Conservation (phyloP, 2,797 vertebrate species). For the Chloroceryle inda region DNA sequence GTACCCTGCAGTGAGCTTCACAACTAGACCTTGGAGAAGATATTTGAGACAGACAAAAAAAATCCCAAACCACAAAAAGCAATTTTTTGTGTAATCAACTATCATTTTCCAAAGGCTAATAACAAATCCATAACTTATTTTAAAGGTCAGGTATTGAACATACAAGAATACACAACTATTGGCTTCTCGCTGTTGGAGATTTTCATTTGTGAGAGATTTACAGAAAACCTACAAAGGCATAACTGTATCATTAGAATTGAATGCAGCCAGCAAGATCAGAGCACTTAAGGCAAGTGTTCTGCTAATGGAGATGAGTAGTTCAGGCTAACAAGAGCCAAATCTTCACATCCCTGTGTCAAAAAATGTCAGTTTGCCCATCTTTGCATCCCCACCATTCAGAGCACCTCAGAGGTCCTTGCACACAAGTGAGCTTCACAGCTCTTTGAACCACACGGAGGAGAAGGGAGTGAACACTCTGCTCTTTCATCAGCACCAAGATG, state of each 20-base stretch:
- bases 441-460: not conserved
- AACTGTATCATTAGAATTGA: slow-evolving; percentile 5
- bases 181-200: not conserved
- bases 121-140: slow-evolving; percentile 51
- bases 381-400: not conserved
- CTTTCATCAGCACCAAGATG: not conserved
- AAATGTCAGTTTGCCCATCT: not conserved
- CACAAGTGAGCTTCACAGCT: not conserved
- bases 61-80: not conserved
- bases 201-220: slow-evolving; percentile 41
- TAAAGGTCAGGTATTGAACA: slow-evolving; percentile 7
- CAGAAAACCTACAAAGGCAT: not conserved
- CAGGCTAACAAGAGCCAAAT: not conserved
- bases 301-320: not conserved
- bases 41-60: not conserved
- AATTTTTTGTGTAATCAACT: slow-evolving; percentile 16
- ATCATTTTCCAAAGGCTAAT: slow-evolving; percentile 30
- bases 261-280: not conserved
- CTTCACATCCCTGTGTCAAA: not conserved
- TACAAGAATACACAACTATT: not conserved
- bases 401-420: not conserved
- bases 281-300: not conserved
- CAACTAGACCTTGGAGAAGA: not conserved
- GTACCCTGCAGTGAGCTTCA: not conserved
- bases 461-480: not conserved